Evolutionary conservation across 2,797 vertebrate species (phyloP).

Genomic region (Pangasius mekongensis): DNA sequence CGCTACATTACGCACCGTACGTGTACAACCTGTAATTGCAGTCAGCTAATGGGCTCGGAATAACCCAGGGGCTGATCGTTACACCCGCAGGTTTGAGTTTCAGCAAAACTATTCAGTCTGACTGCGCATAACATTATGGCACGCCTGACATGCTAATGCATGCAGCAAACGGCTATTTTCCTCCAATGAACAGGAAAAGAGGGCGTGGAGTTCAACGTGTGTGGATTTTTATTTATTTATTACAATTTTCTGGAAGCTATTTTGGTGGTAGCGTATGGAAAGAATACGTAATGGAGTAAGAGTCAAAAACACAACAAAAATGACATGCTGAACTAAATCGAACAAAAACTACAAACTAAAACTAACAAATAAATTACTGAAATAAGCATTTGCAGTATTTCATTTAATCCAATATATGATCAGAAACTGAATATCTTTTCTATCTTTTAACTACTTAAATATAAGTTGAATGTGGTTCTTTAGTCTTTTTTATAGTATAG

Average conservation of each 20-base stretch:
- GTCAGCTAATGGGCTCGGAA: slow-evolving; percentile 11
- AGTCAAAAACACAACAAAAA: neutral
- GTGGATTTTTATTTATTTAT: neutral
- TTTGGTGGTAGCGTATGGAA: neutral
- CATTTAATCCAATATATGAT: neutral
- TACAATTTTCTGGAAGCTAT: neutral
- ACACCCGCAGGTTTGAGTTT: neutral
- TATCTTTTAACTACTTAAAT: neutral
- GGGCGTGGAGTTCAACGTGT: neutral
- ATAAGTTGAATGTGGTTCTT: too few species aligned
- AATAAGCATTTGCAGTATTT: neutral
- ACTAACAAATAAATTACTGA: neutral
- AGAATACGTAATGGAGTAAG: neutral
- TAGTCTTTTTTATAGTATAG: neutral
- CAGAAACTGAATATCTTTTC: neutral
- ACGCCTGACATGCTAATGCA: slow-evolving; percentile 19
- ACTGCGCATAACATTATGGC: slow-evolving; percentile 32
- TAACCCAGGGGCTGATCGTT: neutral
- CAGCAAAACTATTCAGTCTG: slow-evolving; percentile 13
- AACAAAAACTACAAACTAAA: neutral
- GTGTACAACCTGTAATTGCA: slow-evolving; percentile 6
- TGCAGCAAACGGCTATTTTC: neutral
- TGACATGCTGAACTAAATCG: neutral
- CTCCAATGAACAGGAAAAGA: neutral
- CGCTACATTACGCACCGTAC: neutral